These are phyloP conservation scores for Macquaria ambigua DNA, from an alignment of 2,113 vertebrate genomes.

Conservation along the genomic window DNA sequence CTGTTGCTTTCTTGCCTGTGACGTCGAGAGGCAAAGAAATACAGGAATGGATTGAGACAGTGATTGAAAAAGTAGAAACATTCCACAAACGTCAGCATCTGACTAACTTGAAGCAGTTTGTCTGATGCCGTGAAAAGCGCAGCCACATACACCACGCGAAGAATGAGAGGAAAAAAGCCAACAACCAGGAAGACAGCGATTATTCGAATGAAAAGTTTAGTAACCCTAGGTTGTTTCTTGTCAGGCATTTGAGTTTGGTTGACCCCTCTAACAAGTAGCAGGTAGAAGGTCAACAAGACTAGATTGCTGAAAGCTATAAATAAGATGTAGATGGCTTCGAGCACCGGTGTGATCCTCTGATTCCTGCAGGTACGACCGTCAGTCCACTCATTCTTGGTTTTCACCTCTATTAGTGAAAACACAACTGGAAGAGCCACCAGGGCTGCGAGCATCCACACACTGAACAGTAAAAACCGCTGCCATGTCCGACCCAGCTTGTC, in stretches of 20 bases:
- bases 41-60: constrained; percentile 49
- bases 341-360: neutral
- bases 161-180: constrained; percentile 10
- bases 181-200: neutral
- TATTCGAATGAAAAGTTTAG: constrained; percentile 16
- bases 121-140: neutral
- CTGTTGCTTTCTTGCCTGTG: neutral
- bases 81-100: constrained; percentile 18
- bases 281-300: constrained; percentile 14
- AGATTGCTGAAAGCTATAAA: constrained; percentile 1
- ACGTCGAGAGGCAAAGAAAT: constrained; percentile 31
- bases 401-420: constrained; percentile 11
- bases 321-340: constrained; percentile 5
- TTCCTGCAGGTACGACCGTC: neutral
- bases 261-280: constrained; percentile 25
- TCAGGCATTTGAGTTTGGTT: neutral
- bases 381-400: rapidly evolving
- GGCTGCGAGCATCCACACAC: constrained; percentile 33
- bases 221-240: neutral
- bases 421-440: constrained; percentile 27
- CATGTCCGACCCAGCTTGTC: neutral
- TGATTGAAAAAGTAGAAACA: constrained; percentile 43
- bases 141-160: neutral
- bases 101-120: neutral
- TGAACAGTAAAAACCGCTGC: constrained; percentile 11